Evolutionary conservation across 2,113 vertebrate species (phyloP).

Genomic region (Lota lota): DNA sequence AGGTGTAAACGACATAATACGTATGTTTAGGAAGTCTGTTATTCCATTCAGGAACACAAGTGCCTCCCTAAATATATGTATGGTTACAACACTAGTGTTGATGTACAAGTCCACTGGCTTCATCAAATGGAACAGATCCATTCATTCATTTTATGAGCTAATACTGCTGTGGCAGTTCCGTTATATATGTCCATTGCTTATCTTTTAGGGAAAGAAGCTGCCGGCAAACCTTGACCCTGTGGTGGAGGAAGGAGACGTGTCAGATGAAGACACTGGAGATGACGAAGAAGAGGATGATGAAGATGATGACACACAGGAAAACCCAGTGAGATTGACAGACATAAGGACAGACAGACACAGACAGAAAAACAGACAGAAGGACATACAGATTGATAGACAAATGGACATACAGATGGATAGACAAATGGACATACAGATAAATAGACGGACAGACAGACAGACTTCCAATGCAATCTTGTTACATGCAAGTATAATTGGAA

Average conservation of each 20-base stretch:
- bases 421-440: background rate
- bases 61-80: background rate
- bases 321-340: conserved; percentile 11
- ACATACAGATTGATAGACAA: background rate
- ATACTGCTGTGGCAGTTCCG: no score
- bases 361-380: background rate
- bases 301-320: conserved; percentile 40
- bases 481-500: no score
- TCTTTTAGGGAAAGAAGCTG: conserved; percentile 89
- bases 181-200: no score
- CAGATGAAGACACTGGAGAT: conserved; percentile 92
- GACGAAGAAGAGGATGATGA: conserved; percentile 77
- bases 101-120: background rate
- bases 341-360: background rate
- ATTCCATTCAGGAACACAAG: no score
- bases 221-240: conserved; percentile 85
- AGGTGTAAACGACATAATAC: no score
- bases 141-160: background rate
- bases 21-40: no score
- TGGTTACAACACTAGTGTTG: background rate
- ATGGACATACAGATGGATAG: background rate
- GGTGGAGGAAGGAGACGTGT: conserved; percentile 92
- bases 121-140: no score
- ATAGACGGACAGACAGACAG: conserved; percentile 7
- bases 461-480: background rate